These are phyloP conservation scores for Enteromius viviparus DNA, from an alignment of 2,797 vertebrate genomes.

Conservation along the genomic window DNA sequence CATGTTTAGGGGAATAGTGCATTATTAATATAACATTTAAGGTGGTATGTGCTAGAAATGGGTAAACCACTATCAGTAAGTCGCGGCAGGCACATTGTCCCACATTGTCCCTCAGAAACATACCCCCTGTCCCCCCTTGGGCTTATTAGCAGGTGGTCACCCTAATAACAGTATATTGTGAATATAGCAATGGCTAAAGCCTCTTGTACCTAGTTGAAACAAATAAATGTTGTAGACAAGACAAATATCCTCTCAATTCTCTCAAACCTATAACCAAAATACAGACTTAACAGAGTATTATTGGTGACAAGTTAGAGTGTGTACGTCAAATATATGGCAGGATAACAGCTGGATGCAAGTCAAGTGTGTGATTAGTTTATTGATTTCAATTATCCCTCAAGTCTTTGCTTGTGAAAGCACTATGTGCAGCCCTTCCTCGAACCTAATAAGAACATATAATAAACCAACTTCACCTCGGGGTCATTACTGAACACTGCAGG, in stretches of 20 bases:
- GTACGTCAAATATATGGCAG: constrained; percentile 41
- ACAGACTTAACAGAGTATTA: neutral
- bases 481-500: constrained; percentile 34
- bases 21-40: no score
- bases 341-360: constrained; percentile 45
- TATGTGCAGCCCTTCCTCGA: constrained; percentile 15
- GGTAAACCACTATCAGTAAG: no score
- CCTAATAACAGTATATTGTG: no score
- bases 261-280: constrained; percentile 29
- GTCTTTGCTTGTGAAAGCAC: constrained; percentile 29
- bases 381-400: constrained; percentile 55
- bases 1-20: no score
- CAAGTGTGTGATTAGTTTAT: constrained; percentile 52
- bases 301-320: constrained; percentile 26
- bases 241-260: constrained; percentile 33
- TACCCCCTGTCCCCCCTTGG: no score
- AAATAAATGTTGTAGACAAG: constrained; percentile 23
- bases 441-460: constrained; percentile 37
- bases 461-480: constrained; percentile 35
- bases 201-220: neutral
- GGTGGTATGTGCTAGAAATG: no score
- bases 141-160: no score
- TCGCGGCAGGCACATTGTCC: no score
- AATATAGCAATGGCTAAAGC: neutral
- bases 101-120: no score